Base-by-base conservation (phyloP, 2,888 invertebrate species). In the Pardosa pseudoannulata region DNA sequence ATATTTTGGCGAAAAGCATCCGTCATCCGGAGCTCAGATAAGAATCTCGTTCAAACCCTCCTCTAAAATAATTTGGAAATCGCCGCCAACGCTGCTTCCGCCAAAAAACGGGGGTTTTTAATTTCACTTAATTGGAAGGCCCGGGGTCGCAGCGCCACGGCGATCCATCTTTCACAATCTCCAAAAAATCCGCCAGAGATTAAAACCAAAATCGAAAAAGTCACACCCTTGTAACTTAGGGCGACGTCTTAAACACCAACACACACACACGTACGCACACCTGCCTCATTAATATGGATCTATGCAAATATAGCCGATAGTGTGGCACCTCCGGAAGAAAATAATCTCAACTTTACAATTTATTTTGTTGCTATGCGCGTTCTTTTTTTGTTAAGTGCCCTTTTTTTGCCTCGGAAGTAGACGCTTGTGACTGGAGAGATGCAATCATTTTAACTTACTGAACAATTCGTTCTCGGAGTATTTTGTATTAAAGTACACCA, bases 231-330 rank as follows among this genome's bases (percentile, higher is more conserved):
- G 19, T 56, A 56, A 56, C 56, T 56, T 11, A 23, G 56, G 23
- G 56, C 56, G 56, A 56, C 56, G 56, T 56, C 56, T 56, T 56
- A 23, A 23, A 56, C 56, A 56, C 23, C 23, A 2, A 56, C 56
- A 23, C n/a, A n/a, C n/a, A n/a, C n/a, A n/a, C n/a, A n/a, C n/a
- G 56, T 23, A 56, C n/a, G 46, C 16, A 56, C 56, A 56, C 56
- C 56, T 56, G 19, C 23, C 23, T 56, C 56, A 56, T 56, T 56
- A 56, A 56, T 56, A 56, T 56, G 56, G n/a, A 56, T 56, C 56
- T 56, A 56, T 56, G 56, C 56, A 56, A 56, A 56, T 56, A 56
- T n/a, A 56, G n/a, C 16, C 46, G 46, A 46, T 46, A 46, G 46
- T 46, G 46, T 46, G 46, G 46, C 46, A 46, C 46, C 16, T 46